A percentile compares a stretch with the other conserved stretches of the same genome.
Conservation (phyloP, 2,113 vertebrate species). For the Eulemur rufifrons region DNA sequence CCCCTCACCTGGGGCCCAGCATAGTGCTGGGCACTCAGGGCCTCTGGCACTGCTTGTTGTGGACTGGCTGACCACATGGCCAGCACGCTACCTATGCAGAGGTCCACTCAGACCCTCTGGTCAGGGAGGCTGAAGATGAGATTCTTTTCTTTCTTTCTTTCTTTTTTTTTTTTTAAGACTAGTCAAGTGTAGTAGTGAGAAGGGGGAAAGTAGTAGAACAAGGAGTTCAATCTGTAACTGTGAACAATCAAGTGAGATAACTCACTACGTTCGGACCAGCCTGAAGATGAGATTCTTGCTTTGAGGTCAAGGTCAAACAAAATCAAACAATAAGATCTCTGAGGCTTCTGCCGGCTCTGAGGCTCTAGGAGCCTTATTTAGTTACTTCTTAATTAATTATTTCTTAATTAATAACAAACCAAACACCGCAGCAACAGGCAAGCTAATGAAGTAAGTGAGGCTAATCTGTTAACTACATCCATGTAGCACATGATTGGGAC, state of each 20-base stretch:
- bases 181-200: too few species aligned
- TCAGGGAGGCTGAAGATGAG: not conserved
- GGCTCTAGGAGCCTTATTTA: not conserved
- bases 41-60: not conserved
- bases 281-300: not conserved
- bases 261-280: too few species aligned
- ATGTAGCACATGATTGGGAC: not conserved
- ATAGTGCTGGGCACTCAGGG: not conserved
- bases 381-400: constrained; percentile 12
- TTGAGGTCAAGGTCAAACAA: not conserved
- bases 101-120: not conserved
- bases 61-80: not conserved
- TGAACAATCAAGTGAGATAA: too few species aligned
- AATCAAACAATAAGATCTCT: not conserved
- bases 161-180: too few species aligned
- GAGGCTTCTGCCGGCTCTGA: not conserved
- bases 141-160: not conserved
- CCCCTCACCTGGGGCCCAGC: not conserved
- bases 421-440: constrained; percentile 44
- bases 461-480: constrained; percentile 36
- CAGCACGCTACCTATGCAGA: not conserved
- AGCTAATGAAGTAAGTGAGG: constrained; percentile 55
- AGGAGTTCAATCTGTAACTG: too few species aligned
- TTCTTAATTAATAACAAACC: constrained; percentile 56
- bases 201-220: too few species aligned